A percentile compares a stretch with the other conserved stretches of the same genome.
Conservation (phyloP, 2,113 vertebrate genomes). For the Takifugu bimaculatus region DNA sequence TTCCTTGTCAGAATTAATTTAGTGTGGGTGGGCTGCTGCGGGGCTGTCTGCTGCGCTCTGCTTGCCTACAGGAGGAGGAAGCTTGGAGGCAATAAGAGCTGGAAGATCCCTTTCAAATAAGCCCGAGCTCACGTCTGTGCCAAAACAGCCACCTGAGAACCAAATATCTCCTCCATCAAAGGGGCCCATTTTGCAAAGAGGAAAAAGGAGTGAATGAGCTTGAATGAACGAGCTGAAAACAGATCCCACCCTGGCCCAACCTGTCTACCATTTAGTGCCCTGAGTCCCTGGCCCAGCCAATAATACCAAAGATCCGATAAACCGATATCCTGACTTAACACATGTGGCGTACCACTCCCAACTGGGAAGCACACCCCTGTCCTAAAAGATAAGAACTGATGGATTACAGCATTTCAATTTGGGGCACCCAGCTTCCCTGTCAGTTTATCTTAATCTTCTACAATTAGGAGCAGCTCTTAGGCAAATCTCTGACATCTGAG, state of each 20-base stretch:
- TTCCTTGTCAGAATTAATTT: slow-evolving; percentile 79
- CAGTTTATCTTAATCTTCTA: slow-evolving; percentile 76
- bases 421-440: slow-evolving; percentile 55
- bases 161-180: slow-evolving; percentile 77
- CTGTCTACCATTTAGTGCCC: slow-evolving; percentile 70
- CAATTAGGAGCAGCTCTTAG: slow-evolving; percentile 72
- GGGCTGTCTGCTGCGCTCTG: slow-evolving; percentile 65
- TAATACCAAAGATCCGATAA: slow-evolving; percentile 60
- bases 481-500: slow-evolving; percentile 76
- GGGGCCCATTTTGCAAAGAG: slow-evolving; percentile 63
- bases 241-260: slow-evolving; percentile 59
- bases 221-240: slow-evolving; percentile 73
- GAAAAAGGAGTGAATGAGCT: slow-evolving; percentile 63
- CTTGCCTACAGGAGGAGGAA: slow-evolving; percentile 49
- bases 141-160: slow-evolving; percentile 75
- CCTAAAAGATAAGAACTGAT: slow-evolving; percentile 73
- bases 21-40: slow-evolving; percentile 71
- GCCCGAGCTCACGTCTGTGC: slow-evolving; percentile 69
- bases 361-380: slow-evolving; percentile 34
- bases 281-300: slow-evolving; percentile 37
- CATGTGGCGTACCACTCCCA: slow-evolving; percentile 44
- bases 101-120: slow-evolving; percentile 75
- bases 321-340: slow-evolving; percentile 58
- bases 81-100: slow-evolving; percentile 48
- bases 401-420: slow-evolving; percentile 74